Evolutionary conservation across 1,140 invertebrate genomes (phyloP).

Genomic region (Zaprionus tsacasi): DNA sequence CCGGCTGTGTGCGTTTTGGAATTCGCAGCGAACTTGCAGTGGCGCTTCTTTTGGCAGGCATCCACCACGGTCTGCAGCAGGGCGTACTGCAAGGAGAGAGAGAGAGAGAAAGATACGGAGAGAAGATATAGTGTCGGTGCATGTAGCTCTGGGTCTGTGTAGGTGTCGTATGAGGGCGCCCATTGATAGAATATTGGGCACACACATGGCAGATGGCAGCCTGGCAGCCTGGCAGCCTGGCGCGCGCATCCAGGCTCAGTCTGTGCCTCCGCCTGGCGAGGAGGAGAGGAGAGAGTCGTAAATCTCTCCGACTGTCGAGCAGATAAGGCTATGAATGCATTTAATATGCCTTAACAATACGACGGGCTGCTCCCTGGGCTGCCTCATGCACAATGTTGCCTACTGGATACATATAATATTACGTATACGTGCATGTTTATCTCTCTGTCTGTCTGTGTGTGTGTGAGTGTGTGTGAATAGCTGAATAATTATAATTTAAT

Average conservation of each 20-base stretch:
- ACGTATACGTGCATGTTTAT: not conserved
- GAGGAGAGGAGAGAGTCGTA: conserved; percentile 28
- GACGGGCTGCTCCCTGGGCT: conserved; percentile 29
- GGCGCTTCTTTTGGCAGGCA: conserved; percentile 94
- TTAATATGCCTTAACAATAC: conserved; percentile 55
- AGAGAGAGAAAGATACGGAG: conserved; percentile 19
- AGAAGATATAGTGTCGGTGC: conserved; percentile 27
- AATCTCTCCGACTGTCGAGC: conserved; percentile 52
- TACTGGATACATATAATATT: not conserved
- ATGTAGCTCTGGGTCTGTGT: conserved; percentile 1
- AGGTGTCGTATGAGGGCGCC: conserved; percentile 26
- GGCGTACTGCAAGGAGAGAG: conserved; percentile 88
- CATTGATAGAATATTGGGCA: conserved; percentile 56
- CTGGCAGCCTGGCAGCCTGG: conserved; percentile 3
- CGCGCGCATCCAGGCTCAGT: conserved; percentile 8
- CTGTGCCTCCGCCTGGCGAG: not conserved
- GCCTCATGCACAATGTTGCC: conserved; percentile 30
- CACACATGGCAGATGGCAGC: conserved; percentile 45
- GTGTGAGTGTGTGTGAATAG: conserved; percentile 30
- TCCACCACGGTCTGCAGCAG: conserved; percentile 96
- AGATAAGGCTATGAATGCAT: conserved; percentile 56
- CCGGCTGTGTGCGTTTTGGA: conserved; percentile 89
- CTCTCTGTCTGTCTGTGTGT: conserved; percentile 1
- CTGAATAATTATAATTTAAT: conserved; percentile 41
- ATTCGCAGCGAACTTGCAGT: conserved; percentile 93